Conservation (phyloP, 2,888 invertebrate genomes). For the Lottia scabra region DNA sequence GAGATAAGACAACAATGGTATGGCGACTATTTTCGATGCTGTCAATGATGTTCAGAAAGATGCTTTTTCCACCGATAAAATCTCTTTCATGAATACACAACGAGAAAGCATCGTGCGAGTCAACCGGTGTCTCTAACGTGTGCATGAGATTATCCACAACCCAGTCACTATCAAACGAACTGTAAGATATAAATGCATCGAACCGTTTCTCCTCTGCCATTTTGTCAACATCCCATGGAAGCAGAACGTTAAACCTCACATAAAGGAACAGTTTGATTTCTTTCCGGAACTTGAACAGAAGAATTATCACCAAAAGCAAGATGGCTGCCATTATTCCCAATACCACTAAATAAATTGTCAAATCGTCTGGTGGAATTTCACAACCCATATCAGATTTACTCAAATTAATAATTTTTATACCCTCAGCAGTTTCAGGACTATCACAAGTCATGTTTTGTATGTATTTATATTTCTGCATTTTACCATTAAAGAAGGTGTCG, state of each 20-base stretch:
- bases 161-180: constrained; percentile 88
- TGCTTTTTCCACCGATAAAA: constrained; percentile 62
- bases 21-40: constrained; percentile 87
- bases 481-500: constrained; percentile 8
- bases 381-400: constrained; percentile 20
- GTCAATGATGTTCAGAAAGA: constrained; percentile 87
- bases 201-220: constrained; percentile 68
- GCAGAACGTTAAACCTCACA: constrained; percentile 51
- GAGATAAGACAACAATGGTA: constrained; percentile 87
- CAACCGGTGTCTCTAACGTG: constrained; percentile 83
- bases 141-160: constrained; percentile 85
- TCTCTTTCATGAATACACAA: constrained; percentile 31
- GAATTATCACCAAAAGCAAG: constrained; percentile 18
- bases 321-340: constrained; percentile 20
- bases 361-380: neutral
- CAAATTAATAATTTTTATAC: constrained; percentile 27
- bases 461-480: constrained; percentile 33
- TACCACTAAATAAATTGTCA: neutral
- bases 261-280: constrained; percentile 49
- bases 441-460: constrained; percentile 34
- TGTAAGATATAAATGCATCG: constrained; percentile 91
- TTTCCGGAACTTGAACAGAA: constrained; percentile 14
- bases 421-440: constrained; percentile 30
- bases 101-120: constrained; percentile 80
- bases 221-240: constrained; percentile 40